Conservation (phyloP, 2,888 invertebrate species). For the Bursaphelenchus okinawaensis region DNA sequence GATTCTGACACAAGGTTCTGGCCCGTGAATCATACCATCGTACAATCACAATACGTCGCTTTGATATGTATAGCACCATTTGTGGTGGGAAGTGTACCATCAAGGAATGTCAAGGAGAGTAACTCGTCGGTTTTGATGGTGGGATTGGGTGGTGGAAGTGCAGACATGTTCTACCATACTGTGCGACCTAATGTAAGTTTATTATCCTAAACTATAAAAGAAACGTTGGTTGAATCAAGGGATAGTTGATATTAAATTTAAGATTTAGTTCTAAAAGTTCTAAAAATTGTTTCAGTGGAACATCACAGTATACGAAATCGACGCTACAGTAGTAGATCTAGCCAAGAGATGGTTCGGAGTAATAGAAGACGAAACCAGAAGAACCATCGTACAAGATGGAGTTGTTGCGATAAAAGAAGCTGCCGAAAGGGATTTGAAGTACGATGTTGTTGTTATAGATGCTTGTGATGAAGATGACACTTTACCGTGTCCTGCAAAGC, state of each 20-base stretch:
- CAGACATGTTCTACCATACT: slow-evolving; percentile 46
- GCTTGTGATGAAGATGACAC: slow-evolving; percentile 39
- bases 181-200: slow-evolving; percentile 32
- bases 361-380: slow-evolving; percentile 27
- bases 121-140: slow-evolving; percentile 25
- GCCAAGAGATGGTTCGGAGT: slow-evolving; percentile 49
- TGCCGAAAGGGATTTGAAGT: slow-evolving; percentile 26
- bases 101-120: neutral
- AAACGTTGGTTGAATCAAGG: no score
- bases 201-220: neutral
- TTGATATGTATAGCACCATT: slow-evolving; percentile 24
- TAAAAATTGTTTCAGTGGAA: slow-evolving; percentile 30
- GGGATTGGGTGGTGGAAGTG: slow-evolving; percentile 47
- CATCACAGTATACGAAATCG: slow-evolving; percentile 46
- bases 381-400: slow-evolving; percentile 39
- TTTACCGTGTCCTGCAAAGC: slow-evolving; percentile 40
- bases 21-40: slow-evolving; percentile 22
- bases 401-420: slow-evolving; percentile 34
- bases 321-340: slow-evolving; percentile 37
- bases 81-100: slow-evolving; percentile 18
- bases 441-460: slow-evolving; percentile 45
- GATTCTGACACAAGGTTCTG: slow-evolving; percentile 22
- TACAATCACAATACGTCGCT: slow-evolving; percentile 24
- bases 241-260: neutral
- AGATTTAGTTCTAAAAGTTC: neutral